phyloP scores from a whole-genome alignment of 2,888 invertebrate species.

The Eumerus sabulonum region DNA sequence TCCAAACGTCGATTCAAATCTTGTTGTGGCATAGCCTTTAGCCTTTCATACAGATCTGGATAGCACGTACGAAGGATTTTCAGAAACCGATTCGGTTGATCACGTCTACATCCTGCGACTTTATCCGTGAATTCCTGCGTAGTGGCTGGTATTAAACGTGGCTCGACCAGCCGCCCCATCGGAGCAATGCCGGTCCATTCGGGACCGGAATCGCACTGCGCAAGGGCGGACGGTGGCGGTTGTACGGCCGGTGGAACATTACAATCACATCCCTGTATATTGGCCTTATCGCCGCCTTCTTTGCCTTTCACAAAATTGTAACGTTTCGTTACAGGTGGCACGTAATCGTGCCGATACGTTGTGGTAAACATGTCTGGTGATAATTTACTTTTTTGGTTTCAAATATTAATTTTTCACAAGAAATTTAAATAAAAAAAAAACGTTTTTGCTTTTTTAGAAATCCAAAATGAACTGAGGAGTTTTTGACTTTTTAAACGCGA shows the following conservation, averaged over 20 bases:
- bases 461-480: not conserved
- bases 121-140: slow-evolving; percentile 67
- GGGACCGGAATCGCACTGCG: slow-evolving; percentile 69
- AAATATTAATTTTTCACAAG: slow-evolving; percentile 11
- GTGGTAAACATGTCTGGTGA: slow-evolving; percentile 73
- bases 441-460: not conserved
- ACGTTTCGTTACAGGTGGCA: slow-evolving; percentile 73
- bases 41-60: slow-evolving; percentile 81
- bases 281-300: slow-evolving; percentile 44
- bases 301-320: slow-evolving; percentile 72
- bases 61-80: slow-evolving; percentile 78
- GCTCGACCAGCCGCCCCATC: slow-evolving; percentile 75
- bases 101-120: slow-evolving; percentile 71
- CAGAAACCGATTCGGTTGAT: slow-evolving; percentile 77
- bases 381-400: no score
- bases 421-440: slow-evolving; percentile 14
- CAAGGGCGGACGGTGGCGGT: slow-evolving; percentile 70
- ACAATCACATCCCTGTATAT: slow-evolving; percentile 29
- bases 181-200: slow-evolving; percentile 78
- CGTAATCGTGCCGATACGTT: slow-evolving; percentile 77
- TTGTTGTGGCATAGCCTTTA: slow-evolving; percentile 80
- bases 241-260: slow-evolving; percentile 14
- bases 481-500: slow-evolving; percentile 30
- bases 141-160: slow-evolving; percentile 74
- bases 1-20: slow-evolving; percentile 80